Base-by-base conservation (phyloP, 2,797 vertebrate species). In the Cercopithecus mitis region DNA sequence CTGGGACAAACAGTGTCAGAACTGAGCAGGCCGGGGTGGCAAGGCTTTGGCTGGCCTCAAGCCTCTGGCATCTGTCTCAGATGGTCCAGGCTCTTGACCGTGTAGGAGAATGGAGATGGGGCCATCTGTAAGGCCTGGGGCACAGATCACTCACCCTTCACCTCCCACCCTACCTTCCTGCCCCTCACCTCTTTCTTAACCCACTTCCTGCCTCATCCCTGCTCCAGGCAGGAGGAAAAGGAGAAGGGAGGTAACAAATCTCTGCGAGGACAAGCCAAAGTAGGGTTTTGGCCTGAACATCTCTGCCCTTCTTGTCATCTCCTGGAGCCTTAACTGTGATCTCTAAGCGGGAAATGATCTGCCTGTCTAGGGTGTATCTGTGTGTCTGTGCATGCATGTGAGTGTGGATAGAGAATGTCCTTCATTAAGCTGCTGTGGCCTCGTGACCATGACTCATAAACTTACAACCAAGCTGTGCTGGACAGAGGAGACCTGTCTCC, bases 401-500 rank as follows among this genome's bases (percentile, higher is more conserved):
- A 72, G 24, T 75, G n/a, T 58, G 33, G 50, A n/a, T n/a, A 45
- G 86, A 94, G 58, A 77, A 30, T 27, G 57, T 77, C 75, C 89
- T 41, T 96, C 36, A 43, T 87, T 84, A 89, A 43, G 45, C 75
- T 45, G 27, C 91, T 81, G 19, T 91, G 91, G 72, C 84, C 94
- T 96, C 1, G 1, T 95, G 93, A 94, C 91, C 57, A 12, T 89
- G 93, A 95, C 91, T 97, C 91, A 91, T 85, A 70, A 64, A 43
- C 1, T 30, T 72, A 81, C 50, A 58, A 5, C 81, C 61, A 41
- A 55, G 64, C 82, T 77, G 91, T 30, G 15, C 89, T 57, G 93
- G 87, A 77, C 45, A 67, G 95, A 95, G 27, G 93, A 95, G 93
- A 95, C 95, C 95, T 64, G 87, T 96, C 87, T 89, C 82, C 11